Evolutionary conservation across 2,888 invertebrate genomes (phyloP), one percentile per base, ranked within the genome.

Genomic region (Nymphalis polychloros): DNA sequence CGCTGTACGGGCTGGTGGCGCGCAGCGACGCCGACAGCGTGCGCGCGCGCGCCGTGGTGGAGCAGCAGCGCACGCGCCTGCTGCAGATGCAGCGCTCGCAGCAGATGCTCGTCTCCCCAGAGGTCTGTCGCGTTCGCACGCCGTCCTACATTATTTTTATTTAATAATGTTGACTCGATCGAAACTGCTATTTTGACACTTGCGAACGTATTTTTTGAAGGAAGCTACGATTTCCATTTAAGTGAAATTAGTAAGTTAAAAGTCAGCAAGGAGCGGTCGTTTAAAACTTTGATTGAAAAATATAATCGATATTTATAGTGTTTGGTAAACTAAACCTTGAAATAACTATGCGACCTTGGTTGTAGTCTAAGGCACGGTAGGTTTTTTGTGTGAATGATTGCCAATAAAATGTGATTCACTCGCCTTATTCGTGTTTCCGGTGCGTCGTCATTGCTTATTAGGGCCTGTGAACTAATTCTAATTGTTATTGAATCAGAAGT

Each of bases 31-130:
- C 72, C 83, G 90, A 75, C 81, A 75, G 87, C 71, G 82, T 90
- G 67, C 81, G 93, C 59, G 93, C 93, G 76, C 93, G 93, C 50
- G 93, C 82, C 47, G 94, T 77, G 90, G 94, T 77, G 86, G 95
- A 96, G 73, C 95, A 88, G 77, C 87, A 91, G 69, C 90, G 95
- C 78, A 95, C 95, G 76, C 94, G 97, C 16, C 89, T 97, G 77
- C 87, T 97, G 79, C 96, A 96, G 77, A 95, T 95, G 84, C 97
- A 97, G 84, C 95, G 96, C 79, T 95, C 96, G 82, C 97, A 97
- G 83, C 96, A 96, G 81, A 88, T 97, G 89, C 93, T 97, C 73
- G 96, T 97, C 78, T 95, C 92, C 48, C 89, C 90, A 0, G 92
- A 91, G 88, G 92, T 89, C 1, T 13, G 68, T 62, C 7, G 23